Evolutionary conservation across 2,888 invertebrate species (phyloP).

Genomic region (Caenorhabditis imperialis): DNA sequence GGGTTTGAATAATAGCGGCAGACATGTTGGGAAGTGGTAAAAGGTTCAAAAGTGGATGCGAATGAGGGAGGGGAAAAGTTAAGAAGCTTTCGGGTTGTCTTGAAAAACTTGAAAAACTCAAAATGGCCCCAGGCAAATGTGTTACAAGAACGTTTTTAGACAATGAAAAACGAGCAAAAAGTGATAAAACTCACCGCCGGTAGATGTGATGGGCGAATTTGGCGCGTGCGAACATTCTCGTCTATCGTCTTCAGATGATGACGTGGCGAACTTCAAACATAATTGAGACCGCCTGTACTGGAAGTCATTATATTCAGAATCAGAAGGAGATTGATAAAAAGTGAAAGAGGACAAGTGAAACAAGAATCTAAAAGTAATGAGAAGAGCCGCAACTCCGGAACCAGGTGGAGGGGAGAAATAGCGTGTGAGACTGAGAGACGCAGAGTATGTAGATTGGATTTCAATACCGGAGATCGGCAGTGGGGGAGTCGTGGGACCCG

Average conservation of each 20-base stretch:
- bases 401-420: constrained; percentile 20
- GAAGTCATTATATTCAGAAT: constrained; percentile 7
- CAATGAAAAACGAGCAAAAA: constrained; percentile 13
- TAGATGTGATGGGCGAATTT: constrained; percentile 73
- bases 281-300: constrained; percentile 37
- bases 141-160: neutral
- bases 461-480: constrained; percentile 31
- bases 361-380: neutral
- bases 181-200: constrained; percentile 64
- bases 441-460: constrained; percentile 36
- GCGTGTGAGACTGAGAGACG: constrained; percentile 21
- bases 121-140: neutral
- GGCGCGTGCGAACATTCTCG: constrained; percentile 71
- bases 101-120: constrained; percentile 5
- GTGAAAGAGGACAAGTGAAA: constrained; percentile 7
- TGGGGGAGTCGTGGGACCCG: too few relatives aligned
- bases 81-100: too few relatives aligned
- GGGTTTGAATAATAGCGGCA: constrained; percentile 7
- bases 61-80: too few relatives aligned
- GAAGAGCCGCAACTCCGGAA: constrained; percentile 2
- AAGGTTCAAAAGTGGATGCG: neutral
- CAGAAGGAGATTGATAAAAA: neutral
- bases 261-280: constrained; percentile 28
- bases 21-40: too few relatives aligned
- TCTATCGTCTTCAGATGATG: constrained; percentile 20